Evolutionary conservation across 2,797 vertebrate species (phyloP).

Genomic region (Onychomys arenicola): DNA sequence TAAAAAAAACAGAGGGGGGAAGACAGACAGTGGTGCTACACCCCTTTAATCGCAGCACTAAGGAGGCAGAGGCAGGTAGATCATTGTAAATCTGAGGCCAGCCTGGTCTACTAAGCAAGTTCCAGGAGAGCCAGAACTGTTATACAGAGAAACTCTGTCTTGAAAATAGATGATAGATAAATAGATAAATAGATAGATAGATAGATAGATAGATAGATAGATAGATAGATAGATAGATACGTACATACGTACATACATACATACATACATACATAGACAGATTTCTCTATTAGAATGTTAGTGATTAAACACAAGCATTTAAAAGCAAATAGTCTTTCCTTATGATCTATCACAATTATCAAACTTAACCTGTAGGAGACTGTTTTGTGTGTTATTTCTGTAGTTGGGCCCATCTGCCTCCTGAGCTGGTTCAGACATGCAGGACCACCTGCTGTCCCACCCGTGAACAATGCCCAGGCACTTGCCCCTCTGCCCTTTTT

Average conservation of each 20-base stretch:
- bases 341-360: neutral
- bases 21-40: neutral
- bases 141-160: neutral
- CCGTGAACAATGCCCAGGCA: neutral
- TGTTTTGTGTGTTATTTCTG: neutral
- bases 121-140: neutral
- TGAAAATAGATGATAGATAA: no score
- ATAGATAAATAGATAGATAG: no score
- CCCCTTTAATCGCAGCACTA: neutral
- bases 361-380: neutral
- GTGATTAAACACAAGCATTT: constrained; percentile 21
- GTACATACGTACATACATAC: no score
- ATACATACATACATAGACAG: neutral
- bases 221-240: neutral
- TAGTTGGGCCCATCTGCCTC: neutral
- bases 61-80: neutral
- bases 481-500: neutral
- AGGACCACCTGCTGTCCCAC: neutral
- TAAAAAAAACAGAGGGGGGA: neutral
- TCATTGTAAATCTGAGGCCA: neutral
- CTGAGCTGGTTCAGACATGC: neutral
- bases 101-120: neutral
- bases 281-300: neutral
- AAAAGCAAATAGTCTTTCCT: neutral
- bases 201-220: no score